phyloP scores from a whole-genome alignment of 2,113 vertebrate species.

The Pedionomus torquatus region DNA sequence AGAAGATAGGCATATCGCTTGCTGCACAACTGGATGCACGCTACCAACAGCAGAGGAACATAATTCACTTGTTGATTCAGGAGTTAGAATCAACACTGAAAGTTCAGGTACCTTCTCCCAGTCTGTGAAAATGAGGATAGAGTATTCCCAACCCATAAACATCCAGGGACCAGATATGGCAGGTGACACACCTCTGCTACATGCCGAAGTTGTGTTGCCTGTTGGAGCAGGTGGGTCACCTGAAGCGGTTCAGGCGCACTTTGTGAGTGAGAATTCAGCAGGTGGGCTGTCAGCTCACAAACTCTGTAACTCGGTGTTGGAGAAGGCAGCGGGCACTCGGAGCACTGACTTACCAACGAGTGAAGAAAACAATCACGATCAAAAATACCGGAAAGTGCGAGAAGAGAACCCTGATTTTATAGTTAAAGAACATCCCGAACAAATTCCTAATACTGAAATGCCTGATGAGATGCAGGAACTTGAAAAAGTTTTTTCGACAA shows the following conservation, averaged over 20 bases:
- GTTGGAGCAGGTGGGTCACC: neutral
- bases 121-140: neutral
- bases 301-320: rapidly evolving
- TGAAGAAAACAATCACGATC: neutral
- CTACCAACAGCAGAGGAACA: neutral
- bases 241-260: neutral
- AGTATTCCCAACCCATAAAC: neutral
- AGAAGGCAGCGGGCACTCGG: neutral
- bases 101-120: neutral
- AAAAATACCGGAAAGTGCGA: neutral
- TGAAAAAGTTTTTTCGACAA: conserved; percentile 58
- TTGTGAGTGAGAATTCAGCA: neutral
- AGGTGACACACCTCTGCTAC: neutral
- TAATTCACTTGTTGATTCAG: neutral
- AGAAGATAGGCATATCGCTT: neutral
- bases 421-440: neutral
- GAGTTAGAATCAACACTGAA: neutral
- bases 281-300: neutral
- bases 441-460: neutral
- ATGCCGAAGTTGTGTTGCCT: neutral
- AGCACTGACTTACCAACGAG: neutral
- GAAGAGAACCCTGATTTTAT: neutral
- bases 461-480: conserved; percentile 58
- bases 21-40: neutral
- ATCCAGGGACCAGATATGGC: neutral